These are phyloP conservation scores for Antitype chi DNA, from an alignment of 2,888 invertebrate genomes.

Conservation along the genomic window DNA sequence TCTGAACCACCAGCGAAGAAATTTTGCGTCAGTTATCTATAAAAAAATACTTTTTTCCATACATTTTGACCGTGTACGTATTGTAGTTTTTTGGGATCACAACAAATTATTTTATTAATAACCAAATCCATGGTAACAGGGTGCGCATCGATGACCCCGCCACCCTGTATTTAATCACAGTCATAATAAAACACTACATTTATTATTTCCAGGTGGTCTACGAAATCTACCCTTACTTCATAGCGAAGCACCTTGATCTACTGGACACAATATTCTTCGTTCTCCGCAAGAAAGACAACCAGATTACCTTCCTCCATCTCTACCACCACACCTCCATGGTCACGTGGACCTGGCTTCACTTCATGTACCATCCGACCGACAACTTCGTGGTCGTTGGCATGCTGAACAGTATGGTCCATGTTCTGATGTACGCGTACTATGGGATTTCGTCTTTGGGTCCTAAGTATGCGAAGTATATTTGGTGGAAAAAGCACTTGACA, in stretches of 20 bases:
- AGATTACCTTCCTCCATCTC: conserved; percentile 96
- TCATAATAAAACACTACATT: background rate
- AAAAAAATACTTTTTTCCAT: too few species aligned
- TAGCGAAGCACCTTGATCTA: conserved; percentile 94
- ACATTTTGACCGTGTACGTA: too few species aligned
- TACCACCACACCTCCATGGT: conserved; percentile 96
- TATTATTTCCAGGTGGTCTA: conserved; percentile 76
- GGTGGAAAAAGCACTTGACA: conserved; percentile 97
- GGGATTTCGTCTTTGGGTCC: conserved; percentile 94
- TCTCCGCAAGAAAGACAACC: conserved; percentile 94
- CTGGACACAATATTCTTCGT: conserved; percentile 97
- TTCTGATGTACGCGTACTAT: conserved; percentile 96
- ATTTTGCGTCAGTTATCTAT: too few species aligned
- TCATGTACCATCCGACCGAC: conserved; percentile 94
- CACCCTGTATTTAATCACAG: background rate
- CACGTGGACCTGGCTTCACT: conserved; percentile 94
- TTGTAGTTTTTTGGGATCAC: too few species aligned
- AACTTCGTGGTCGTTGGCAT: conserved; percentile 94
- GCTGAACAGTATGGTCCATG: conserved; percentile 94
- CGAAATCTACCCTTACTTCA: conserved; percentile 93
- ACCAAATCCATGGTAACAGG: too few species aligned
- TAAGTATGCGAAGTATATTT: conserved; percentile 93
- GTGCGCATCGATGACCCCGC: too few species aligned
- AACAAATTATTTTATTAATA: too few species aligned
- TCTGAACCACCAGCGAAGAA: too few species aligned